Evolutionary conservation across 2,888 invertebrate genomes (phyloP), one percentile per base, ranked within the genome.

Genomic region (Athalia rosae): DNA sequence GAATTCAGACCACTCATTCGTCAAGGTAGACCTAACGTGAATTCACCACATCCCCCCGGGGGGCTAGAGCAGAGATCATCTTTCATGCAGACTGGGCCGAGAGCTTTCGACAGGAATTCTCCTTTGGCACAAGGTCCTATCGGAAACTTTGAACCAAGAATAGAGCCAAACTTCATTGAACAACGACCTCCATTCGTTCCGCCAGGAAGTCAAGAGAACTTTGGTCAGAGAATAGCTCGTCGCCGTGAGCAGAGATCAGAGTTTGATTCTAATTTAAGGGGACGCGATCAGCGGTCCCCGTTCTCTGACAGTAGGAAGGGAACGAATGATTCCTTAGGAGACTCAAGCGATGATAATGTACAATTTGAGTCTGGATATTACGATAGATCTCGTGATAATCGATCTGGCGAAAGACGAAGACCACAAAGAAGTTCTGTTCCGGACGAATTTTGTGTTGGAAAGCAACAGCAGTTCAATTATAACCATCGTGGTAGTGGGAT

Each of bases 391-490:
- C 69, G 61, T 48, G 66, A 71, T 48, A 61, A 28, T 28, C 0
- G 28, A 28, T n/a, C 13, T 4, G 67, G 15, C n/a, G 79, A 81
- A 59, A 80, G 78, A 56, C 74, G 63, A 74, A 41, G 79, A 78
- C 9, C 48, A 53, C 8, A 78, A 77, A 13, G 79, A 58, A 4
- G 78, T 67, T 5, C 77, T 58, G 15, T 43, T 4, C 79, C 77
- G 41, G 82, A 84, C 58, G 88, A 89, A n/a, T 90, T 89, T 73
- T 84, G 85, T 50, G 85, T 84, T 11, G 85, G 85, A 11, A 88
- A 85, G 77, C 28, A 28, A 28, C 28, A 28, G 28, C 89, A 89
- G 76, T 90, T 88, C 53, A 89, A 90, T 83, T 90, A 90, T 78
- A 89, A 90, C 81, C 90, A 90, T 56, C 86, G 87, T 11, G 87